phyloP scores from a whole-genome alignment of 2,888 invertebrate genomes.

The Monoplex corrugatus region DNA sequence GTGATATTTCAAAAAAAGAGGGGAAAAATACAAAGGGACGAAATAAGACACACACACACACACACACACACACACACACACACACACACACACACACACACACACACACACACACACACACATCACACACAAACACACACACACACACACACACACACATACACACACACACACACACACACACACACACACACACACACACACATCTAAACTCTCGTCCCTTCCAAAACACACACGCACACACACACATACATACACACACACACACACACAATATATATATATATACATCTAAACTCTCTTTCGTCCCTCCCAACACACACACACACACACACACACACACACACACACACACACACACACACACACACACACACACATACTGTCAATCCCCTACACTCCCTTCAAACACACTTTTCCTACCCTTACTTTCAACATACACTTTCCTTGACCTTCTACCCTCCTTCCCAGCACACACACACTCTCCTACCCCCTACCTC shows the following conservation, averaged over 20 bases:
- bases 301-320: too few species aligned
- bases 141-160: background rate
- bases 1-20: too few species aligned
- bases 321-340: background rate
- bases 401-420: too few species aligned
- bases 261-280: slow-evolving; percentile 4
- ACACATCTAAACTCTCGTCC: background rate
- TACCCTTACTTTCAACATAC: too few species aligned
- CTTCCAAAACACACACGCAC: background rate
- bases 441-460: too few species aligned
- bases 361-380: background rate
- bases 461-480: background rate
- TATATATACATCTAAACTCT: too few species aligned
- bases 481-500: background rate
- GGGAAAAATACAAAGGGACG: too few species aligned
- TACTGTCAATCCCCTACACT: too few species aligned
- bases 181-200: slow-evolving; percentile 21
- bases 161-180: background rate
- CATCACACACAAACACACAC: background rate
- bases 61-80: too few species aligned
- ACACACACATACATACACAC: background rate
- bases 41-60: too few species aligned
- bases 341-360: slow-evolving; percentile 13
- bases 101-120: slow-evolving; percentile 9
- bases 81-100: too few species aligned